phyloP scores from a whole-genome alignment of 2,113 vertebrate genomes.

The Xiphophorus couchianus region DNA sequence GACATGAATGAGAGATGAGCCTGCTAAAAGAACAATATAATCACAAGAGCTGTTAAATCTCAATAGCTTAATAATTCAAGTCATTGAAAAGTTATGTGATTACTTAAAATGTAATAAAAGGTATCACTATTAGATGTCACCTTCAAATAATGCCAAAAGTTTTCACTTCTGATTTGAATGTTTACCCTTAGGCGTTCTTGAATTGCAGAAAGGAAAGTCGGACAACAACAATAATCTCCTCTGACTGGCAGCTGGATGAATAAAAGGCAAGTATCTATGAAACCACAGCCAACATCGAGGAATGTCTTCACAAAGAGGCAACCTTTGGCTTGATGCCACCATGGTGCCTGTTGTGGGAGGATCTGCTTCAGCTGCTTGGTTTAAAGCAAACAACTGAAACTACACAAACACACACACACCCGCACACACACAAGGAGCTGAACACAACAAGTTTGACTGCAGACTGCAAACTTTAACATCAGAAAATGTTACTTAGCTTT shows the following conservation, averaged over 20 bases:
- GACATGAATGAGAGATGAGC: neutral
- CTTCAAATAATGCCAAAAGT: neutral
- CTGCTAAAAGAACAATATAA: neutral
- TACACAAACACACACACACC: conserved; percentile 6
- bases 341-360: conserved; percentile 41
- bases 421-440: conserved; percentile 2
- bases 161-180: neutral
- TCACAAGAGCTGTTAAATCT: neutral
- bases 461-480: neutral
- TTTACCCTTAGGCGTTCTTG: neutral
- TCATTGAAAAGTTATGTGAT: neutral
- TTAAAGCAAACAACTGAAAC: conserved; percentile 23
- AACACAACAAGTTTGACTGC: conserved; percentile 12
- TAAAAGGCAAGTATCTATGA: conserved; percentile 38
- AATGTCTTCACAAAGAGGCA: conserved; percentile 14
- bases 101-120: neutral
- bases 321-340: conserved; percentile 15
- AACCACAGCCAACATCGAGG: conserved; percentile 28
- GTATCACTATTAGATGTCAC: neutral
- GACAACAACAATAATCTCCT: neutral
- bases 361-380: conserved; percentile 19
- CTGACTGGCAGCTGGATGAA: conserved; percentile 24
- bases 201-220: neutral
- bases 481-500: conserved; percentile 43
- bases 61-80: neutral